Percentiles rank a stretch among this genome's conserved stretches.
Evolutionary conservation across 2,113 vertebrate species (phyloP).

Genomic region (Hippocampus guttulatus): DNA sequence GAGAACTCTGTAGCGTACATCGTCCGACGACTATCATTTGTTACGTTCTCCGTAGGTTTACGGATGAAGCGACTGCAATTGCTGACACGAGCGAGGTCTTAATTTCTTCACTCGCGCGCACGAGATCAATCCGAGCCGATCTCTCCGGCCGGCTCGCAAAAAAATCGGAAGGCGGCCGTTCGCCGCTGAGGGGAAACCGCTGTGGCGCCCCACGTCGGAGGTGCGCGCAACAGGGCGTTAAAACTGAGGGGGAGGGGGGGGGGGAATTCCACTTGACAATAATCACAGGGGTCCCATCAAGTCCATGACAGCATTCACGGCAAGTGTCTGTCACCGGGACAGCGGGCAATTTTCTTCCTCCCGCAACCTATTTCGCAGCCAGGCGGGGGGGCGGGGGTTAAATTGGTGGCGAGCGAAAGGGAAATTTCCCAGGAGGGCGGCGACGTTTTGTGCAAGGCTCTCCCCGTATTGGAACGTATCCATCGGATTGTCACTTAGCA

Average conservation of each 20-base stretch:
- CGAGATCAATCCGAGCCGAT: conserved; percentile 16
- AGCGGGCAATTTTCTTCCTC: conserved; percentile 49
- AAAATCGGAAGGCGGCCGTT: conserved; percentile 26
- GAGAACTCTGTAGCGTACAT: too few species aligned
- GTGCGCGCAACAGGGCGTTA: conserved; percentile 14
- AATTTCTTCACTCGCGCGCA: neutral
- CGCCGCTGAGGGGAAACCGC: conserved; percentile 13
- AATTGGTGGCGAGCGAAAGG: conserved; percentile 46
- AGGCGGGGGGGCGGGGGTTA: conserved; percentile 14
- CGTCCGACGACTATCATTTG: too few species aligned
- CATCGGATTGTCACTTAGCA: conserved; percentile 43
- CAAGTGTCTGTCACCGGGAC: conserved; percentile 45
- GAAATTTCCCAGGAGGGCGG: conserved; percentile 61
- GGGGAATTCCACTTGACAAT: conserved; percentile 47
- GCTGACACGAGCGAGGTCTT: too few species aligned
- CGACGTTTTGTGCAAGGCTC: conserved; percentile 55
- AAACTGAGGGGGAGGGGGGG: conserved; percentile 10
- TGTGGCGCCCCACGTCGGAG: conserved; percentile 18
- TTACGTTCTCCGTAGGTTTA: too few species aligned
- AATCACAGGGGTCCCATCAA: conserved; percentile 59
- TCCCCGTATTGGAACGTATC: conserved; percentile 40
- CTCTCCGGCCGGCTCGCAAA: conserved; percentile 12
- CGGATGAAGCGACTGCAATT: too few species aligned
- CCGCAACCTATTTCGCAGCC: conserved; percentile 46
- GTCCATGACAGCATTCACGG: conserved; percentile 54